Evolutionary conservation across 2,888 invertebrate genomes (phyloP).

Genomic region (Torymus texanus): DNA sequence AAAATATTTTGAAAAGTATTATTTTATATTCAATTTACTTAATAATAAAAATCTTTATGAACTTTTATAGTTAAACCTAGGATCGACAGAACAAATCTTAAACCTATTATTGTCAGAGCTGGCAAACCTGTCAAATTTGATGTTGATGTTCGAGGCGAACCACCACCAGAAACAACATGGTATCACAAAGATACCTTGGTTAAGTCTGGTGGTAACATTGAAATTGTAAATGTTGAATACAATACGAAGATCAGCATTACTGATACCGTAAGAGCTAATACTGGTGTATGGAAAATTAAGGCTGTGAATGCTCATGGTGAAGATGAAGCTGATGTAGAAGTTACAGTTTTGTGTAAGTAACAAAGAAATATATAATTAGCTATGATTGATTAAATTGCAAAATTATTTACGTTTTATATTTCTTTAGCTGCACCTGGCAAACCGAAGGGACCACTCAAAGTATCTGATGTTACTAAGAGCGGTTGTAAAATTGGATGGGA

Average conservation of each 20-base stretch:
- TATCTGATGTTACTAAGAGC: conserved; percentile 90
- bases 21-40: neutral
- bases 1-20: conserved; percentile 1
- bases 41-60: conserved; percentile 10
- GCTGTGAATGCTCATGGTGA: conserved; percentile 94
- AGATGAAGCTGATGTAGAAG: conserved; percentile 95
- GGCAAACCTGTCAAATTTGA: conserved; percentile 95
- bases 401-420: no score
- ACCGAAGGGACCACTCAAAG: conserved; percentile 93
- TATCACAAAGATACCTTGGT: conserved; percentile 87
- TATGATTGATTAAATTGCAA: no score
- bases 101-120: conserved; percentile 90
- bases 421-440: conserved; percentile 85
- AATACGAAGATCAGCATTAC: conserved; percentile 91
- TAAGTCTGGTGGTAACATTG: conserved; percentile 82
- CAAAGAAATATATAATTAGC: no score
- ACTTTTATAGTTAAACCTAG: conserved; percentile 90
- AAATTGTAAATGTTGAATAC: conserved; percentile 91
- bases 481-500: conserved; percentile 95
- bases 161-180: conserved; percentile 95
- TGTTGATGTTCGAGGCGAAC: conserved; percentile 96
- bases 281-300: conserved; percentile 91
- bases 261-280: conserved; percentile 88
- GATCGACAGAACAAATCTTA: conserved; percentile 96
- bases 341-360: conserved; percentile 86